Base-by-base conservation (phyloP, 1,140 invertebrate genomes). In the Galleria mellonella region DNA sequence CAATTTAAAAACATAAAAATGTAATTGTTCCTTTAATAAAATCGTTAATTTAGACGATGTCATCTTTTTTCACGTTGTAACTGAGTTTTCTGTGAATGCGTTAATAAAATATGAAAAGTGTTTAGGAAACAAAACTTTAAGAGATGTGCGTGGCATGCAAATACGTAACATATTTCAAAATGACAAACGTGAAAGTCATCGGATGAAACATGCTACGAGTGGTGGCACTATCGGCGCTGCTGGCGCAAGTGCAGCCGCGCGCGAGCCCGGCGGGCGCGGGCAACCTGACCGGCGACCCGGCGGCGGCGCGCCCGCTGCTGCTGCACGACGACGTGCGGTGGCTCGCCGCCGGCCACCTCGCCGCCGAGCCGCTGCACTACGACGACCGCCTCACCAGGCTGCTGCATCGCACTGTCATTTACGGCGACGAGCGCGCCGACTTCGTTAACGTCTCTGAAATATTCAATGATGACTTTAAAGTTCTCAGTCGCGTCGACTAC, bases 211-310 rank as follows among this genome's bases (percentile, higher is more conserved):
- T 43, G 42, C 1, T 39, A 40, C 35, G 41, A 5, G 40, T 12
- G 13, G 35, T 27, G 29, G 35, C 40, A 15, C 30, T 49, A 29
- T 7, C n/a, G 12, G 40, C 32, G 37, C 30, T 33, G 44, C 40
- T 47, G 41, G 40, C 30, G 32, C 37, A 23, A 2, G 17, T 40
- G 32, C 29, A 1, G 23, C 13, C 23, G 14, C 12, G 27, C 27
- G 39, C 32, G 38, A 1, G 30, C 31, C 35, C 37, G 44, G 4
- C 17, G 9, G 38, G 4, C 45, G 31, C 37, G 9, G 31, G 29
- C 13, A 7, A 5, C 8, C 12, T 28, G 11, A 15, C 38, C n/a
- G n/a, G n/a, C n/a, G n/a, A n/a, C n/a, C 17, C 17, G 17, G 37
- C 9, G 33, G 23, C 11, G 32, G 42, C 36, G 13, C 15, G 37